phyloP scores from a whole-genome alignment of 2,888 invertebrate genomes.

The Amphipoea oculea region DNA sequence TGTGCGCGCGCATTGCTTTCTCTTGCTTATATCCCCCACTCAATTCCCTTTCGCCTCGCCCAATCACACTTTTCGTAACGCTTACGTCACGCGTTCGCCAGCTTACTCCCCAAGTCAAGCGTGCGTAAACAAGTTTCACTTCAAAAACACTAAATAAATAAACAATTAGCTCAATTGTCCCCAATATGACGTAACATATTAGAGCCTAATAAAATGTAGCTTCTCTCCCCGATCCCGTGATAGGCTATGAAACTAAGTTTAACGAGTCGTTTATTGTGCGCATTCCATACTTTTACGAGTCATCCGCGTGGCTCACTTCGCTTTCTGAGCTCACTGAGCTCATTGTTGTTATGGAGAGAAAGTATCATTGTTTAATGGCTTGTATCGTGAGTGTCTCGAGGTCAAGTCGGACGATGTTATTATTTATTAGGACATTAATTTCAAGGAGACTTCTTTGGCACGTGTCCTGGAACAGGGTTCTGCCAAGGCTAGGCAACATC shows the following conservation, averaged over 20 bases:
- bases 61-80: too few relatives aligned
- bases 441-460: constrained; percentile 36
- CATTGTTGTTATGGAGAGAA: constrained; percentile 24
- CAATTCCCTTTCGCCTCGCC: too few relatives aligned
- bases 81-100: too few relatives aligned
- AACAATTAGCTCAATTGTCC: constrained; percentile 23
- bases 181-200: constrained; percentile 20
- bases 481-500: constrained; percentile 6
- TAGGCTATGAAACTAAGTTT: constrained; percentile 49
- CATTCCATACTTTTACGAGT: constrained; percentile 64
- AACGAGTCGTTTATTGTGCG: constrained; percentile 66
- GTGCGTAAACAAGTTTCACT: too few relatives aligned
- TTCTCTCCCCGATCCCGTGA: constrained; percentile 26
- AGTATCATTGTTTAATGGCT: constrained; percentile 36
- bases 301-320: constrained; percentile 31
- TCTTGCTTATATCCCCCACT: too few relatives aligned
- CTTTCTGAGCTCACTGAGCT: constrained; percentile 16
- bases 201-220: constrained; percentile 20
- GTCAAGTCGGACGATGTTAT: constrained; percentile 25
- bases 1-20: too few relatives aligned
- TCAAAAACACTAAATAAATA: not conserved
- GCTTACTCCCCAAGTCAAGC: too few relatives aligned
- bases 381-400: constrained; percentile 18
- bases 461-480: constrained; percentile 19
- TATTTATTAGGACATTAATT: constrained; percentile 43